Evolutionary conservation across 2,888 invertebrate genomes (phyloP).

Genomic region (Nowickia ferox): DNA sequence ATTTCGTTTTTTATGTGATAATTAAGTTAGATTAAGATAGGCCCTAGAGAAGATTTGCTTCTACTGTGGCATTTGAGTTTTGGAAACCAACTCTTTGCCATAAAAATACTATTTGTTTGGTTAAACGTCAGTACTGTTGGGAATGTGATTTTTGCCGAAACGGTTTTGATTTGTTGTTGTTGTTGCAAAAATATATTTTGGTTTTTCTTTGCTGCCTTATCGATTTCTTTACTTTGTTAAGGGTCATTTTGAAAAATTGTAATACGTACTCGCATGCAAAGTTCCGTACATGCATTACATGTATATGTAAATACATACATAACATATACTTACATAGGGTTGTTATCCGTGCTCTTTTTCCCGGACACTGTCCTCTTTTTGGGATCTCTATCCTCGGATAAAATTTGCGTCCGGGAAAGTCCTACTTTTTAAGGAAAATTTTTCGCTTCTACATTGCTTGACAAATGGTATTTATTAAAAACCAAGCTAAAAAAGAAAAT

Average conservation of each 20-base stretch:
- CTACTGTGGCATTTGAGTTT: not conserved
- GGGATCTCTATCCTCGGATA: too few species aligned
- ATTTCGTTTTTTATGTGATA: not conserved
- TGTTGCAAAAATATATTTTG: not conserved
- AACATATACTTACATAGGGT: too few species aligned
- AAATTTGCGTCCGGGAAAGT: too few species aligned
- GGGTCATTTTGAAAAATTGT: slow-evolving; percentile 3
- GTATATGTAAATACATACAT: too few species aligned
- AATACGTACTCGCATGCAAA: not conserved
- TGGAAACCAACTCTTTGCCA: not conserved
- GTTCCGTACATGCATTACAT: not conserved
- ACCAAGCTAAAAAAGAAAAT: too few species aligned
- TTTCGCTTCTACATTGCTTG: too few species aligned
- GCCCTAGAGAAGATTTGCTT: too few species aligned
- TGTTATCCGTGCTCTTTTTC: too few species aligned
- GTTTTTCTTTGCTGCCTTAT: slow-evolving; percentile 18
- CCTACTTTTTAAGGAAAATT: too few species aligned
- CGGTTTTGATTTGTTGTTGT: slow-evolving; percentile 4
- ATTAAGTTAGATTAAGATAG: too few species aligned
- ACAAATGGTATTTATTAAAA: too few species aligned
- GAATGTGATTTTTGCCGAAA: not conserved
- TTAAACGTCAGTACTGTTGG: not conserved
- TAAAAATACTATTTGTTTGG: not conserved
- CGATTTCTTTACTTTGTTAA: slow-evolving; percentile 27
- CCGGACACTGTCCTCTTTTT: too few species aligned